Conservation (phyloP, 2,888 invertebrate species). For the Tolmerus cingulatus region DNA sequence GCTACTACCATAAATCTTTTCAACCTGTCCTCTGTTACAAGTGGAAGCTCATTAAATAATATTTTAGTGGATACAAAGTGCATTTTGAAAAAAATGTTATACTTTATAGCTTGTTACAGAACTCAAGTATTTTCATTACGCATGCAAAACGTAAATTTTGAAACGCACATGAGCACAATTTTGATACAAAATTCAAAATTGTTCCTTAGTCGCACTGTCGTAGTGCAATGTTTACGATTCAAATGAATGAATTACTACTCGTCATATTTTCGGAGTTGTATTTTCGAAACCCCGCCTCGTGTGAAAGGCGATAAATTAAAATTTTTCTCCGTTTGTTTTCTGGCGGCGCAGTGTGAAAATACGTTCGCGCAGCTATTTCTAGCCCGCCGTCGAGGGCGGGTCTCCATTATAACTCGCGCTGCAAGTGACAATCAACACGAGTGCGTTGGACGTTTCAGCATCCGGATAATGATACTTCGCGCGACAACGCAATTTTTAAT, state of each 20-base stretch:
- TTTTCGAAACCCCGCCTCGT: neutral
- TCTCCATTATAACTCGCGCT: constrained; percentile 14
- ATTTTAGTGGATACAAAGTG: too few species aligned
- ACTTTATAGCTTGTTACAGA: too few species aligned
- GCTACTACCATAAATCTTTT: too few species aligned
- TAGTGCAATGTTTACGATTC: constrained; percentile 1
- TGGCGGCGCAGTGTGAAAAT: neutral
- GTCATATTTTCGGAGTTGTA: neutral
- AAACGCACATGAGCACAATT: neutral
- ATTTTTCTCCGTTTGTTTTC: neutral
- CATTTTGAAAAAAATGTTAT: too few species aligned
- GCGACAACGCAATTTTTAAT: constrained; percentile 20
- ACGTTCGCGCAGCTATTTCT: constrained; percentile 16
- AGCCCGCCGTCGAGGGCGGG: constrained; percentile 21
- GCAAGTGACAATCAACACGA: neutral
- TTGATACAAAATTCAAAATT: neutral
- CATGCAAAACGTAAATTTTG: neutral
- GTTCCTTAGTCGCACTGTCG: neutral
- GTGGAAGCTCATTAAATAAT: too few species aligned
- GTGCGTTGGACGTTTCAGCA: constrained; percentile 28
- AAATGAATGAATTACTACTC: constrained; percentile 19
- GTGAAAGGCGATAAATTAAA: constrained; percentile 4
- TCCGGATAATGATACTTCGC: neutral
- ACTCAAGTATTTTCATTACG: neutral
- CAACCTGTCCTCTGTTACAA: too few species aligned